Conservation (phyloP, 1,140 invertebrate species). For the Ceratoteleas bidentatus region DNA sequence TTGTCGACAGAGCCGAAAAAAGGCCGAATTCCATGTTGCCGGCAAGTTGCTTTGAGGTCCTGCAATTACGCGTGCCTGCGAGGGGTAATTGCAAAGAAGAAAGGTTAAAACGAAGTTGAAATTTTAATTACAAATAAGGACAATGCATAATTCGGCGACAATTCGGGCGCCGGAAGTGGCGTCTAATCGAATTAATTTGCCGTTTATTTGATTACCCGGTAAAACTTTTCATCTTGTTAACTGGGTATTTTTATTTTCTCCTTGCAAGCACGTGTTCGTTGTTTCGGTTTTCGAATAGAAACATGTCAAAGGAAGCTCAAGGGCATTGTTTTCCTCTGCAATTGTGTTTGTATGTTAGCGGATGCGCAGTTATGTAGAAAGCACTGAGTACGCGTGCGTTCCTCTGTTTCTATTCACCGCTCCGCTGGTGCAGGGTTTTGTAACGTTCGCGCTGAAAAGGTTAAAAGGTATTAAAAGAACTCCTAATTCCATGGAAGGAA, state of each 20-base stretch:
- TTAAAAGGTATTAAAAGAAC: conserved; percentile 64
- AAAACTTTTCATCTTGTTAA: conserved; percentile 52
- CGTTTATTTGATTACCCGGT: conserved; percentile 25
- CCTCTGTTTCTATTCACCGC: conserved; percentile 56
- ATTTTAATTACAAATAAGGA: neutral
- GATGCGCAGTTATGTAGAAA: conserved; percentile 59
- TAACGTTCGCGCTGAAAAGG: conserved; percentile 62
- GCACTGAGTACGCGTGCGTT: conserved; percentile 49
- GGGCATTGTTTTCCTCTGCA: conserved; percentile 61
- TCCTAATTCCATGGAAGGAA: conserved; percentile 57
- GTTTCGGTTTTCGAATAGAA: conserved; percentile 62
- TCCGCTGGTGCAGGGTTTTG: conserved; percentile 36
- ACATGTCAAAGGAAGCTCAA: conserved; percentile 66
- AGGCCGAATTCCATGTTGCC: no score
- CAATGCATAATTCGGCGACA: conserved; percentile 1
- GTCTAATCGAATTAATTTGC: conserved; percentile 25
- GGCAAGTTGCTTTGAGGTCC: no score
- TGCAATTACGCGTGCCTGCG: neutral
- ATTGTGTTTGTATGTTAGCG: conserved; percentile 63
- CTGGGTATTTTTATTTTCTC: conserved; percentile 44
- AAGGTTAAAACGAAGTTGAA: neutral
- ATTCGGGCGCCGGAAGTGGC: neutral
- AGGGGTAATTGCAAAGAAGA: neutral
- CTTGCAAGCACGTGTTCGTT: conserved; percentile 51
- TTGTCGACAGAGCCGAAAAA: no score